A percentile compares a stretch with the other conserved stretches of the same genome.
These are phyloP conservation scores for Valencia hispanica DNA, from an alignment of 2,797 vertebrate genomes.

Conservation along the genomic window DNA sequence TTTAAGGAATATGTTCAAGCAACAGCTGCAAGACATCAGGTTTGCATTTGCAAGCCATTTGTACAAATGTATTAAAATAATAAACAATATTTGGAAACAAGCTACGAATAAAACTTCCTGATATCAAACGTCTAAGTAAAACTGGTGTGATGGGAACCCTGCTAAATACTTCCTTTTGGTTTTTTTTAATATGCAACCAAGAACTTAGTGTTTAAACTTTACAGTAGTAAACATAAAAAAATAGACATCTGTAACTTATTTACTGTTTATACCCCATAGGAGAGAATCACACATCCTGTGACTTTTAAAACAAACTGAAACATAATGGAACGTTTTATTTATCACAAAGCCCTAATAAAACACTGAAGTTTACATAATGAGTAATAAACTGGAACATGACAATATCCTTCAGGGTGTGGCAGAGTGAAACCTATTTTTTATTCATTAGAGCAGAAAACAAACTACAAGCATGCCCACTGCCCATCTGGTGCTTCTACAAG, in stretches of 20 bases:
- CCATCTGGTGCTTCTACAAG: conserved; percentile 8
- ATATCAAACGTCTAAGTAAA: conserved; percentile 11
- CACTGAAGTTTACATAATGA: conserved; percentile 8
- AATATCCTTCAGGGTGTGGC: background rate
- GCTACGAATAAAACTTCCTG: background rate
- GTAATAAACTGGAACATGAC: conserved; percentile 14
- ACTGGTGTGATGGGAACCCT: conserved; percentile 4
- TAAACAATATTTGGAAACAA: background rate
- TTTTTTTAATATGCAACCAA: conserved; percentile 21
- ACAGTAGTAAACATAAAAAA: conserved; percentile 39
- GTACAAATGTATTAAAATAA: conserved; percentile 1
- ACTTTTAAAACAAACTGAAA: conserved; percentile 56
- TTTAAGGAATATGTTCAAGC: background rate
- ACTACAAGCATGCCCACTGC: background rate
- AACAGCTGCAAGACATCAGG: conserved; percentile 6
- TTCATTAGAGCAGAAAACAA: background rate
- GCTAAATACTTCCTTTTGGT: conserved; percentile 9
- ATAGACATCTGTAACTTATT: conserved; percentile 63
- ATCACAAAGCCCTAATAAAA: conserved; percentile 52
- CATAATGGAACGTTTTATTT: conserved; percentile 39
- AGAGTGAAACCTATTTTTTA: conserved; percentile 1
- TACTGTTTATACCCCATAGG: conserved; percentile 44
- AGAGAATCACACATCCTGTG: conserved; percentile 48
- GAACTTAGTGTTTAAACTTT: conserved; percentile 26
- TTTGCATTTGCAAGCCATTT: conserved; percentile 2